Conservation (phyloP, 2,113 vertebrate genomes). For the Dicentrarchus labrax region DNA sequence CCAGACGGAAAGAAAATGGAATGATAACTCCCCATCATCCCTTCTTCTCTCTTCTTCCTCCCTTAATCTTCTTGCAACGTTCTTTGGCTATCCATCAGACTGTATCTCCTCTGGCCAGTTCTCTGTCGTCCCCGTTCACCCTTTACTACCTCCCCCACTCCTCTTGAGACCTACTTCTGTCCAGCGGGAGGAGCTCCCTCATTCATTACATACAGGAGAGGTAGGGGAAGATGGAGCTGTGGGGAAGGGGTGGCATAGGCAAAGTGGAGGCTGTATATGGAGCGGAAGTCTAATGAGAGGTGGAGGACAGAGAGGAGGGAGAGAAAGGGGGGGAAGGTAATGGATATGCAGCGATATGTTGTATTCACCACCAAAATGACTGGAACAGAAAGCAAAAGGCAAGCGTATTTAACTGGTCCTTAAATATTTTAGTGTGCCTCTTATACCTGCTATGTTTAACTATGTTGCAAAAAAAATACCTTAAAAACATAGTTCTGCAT, state of each 20-base stretch:
- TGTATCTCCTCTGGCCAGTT: slow-evolving; percentile 73
- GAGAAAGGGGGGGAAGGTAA: background rate
- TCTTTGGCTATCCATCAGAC: slow-evolving; percentile 69
- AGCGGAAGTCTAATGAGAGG: slow-evolving; percentile 44
- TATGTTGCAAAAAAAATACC: background rate
- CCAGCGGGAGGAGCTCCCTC: slow-evolving; percentile 71
- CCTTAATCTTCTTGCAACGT: slow-evolving; percentile 24
- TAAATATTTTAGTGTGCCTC: background rate
- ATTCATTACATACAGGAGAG: slow-evolving; percentile 74
- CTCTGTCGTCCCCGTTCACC: slow-evolving; percentile 58
- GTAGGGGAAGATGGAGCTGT: slow-evolving; percentile 5
- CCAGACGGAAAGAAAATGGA: slow-evolving; percentile 67
- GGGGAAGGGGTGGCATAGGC: slow-evolving; percentile 12
- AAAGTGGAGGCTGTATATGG: slow-evolving; percentile 43
- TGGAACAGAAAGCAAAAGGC: background rate
- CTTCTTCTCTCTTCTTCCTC: slow-evolving; percentile 28
- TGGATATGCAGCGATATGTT: background rate
- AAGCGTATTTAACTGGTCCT: background rate
- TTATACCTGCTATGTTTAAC: background rate
- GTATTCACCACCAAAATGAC: background rate
- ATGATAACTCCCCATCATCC: slow-evolving; percentile 63
- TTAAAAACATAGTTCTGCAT: too few relatives aligned
- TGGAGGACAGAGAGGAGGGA: slow-evolving; percentile 27
- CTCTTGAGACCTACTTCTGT: slow-evolving; percentile 81
- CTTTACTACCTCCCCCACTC: slow-evolving; percentile 58